Evolutionary conservation across 1,140 invertebrate species (phyloP), one percentile per base, ranked within the genome.

Genomic region (Helicoverpa zea): DNA sequence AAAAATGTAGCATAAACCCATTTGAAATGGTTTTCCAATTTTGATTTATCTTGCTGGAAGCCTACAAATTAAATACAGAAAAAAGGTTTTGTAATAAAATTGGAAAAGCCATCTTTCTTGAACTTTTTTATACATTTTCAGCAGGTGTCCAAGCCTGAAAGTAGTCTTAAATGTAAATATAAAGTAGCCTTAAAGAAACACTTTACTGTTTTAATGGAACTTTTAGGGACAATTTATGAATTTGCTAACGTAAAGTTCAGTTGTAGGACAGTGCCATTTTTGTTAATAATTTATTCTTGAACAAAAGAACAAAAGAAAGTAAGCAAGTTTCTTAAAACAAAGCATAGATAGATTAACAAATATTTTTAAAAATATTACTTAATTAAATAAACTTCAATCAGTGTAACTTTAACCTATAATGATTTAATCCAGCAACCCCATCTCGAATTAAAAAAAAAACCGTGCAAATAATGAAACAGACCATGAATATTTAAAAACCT

Each of bases 171-270:
- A 49, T 12, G 16, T 49, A 68, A 68, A 66, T 66, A 47, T 16
- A 23, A 68, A 49, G 43, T 68, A 23, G 43, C 64, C 43, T 49
- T 49, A 68, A 68, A 49, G 35, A 43, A 68, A 68, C 64, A 68
- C 64, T 68, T 47, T n/a, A 0, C 43, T n/a, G n/a, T 47, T 66
- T 12, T 47, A 18, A 18, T 49, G 35, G 43, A 66, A 47, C 14
- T 66, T 47, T 66, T 7, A 47, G 63, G n/a, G 16, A 12, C 35
- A 66, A 11, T 58, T 66, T 14, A 18, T 13, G 47, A 64, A 49
- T 64, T 43, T n/a, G 30, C 7, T 1, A 12, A 14, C 16, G n/a
- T 16, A 16, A 47, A 66, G 11, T 12, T 16, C 35, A 49, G n/a
- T 49, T 66, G 18, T 43, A n/a, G 35, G 35, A 18, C 16, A n/a